These are phyloP conservation scores for Nymphicus hollandicus DNA, from an alignment of 2,113 vertebrate species.

Conservation along the genomic window DNA sequence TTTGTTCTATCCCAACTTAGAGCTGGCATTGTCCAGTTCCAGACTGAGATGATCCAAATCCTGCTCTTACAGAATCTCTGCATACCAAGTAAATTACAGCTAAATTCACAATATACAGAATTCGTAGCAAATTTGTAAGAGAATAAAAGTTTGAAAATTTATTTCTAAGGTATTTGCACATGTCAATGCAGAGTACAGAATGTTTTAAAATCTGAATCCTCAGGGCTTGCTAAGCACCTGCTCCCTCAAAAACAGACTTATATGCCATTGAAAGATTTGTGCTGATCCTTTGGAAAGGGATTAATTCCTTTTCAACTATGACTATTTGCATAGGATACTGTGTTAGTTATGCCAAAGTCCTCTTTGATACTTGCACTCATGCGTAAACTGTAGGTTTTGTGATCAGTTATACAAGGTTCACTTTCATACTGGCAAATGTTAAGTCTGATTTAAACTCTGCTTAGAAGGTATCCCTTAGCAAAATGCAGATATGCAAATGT, in stretches of 20 bases:
- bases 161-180: background rate
- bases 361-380: background rate
- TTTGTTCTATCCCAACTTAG: background rate
- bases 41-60: background rate
- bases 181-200: background rate
- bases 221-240: slow-evolving; percentile 10
- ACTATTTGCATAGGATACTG: slow-evolving; percentile 1
- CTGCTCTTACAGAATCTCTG: background rate
- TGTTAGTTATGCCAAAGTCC: background rate
- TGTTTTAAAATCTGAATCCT: slow-evolving; percentile 6
- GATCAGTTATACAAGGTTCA: background rate
- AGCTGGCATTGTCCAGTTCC: background rate
- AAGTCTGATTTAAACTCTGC: background rate
- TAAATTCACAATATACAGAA: background rate
- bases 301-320: slow-evolving; percentile 6
- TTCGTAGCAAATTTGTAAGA: background rate
- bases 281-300: background rate
- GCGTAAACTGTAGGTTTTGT: background rate
- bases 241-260: slow-evolving; percentile 22
- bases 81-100: background rate
- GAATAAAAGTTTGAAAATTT: background rate
- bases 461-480: background rate
- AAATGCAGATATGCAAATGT: background rate
- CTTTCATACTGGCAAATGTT: background rate
- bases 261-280: background rate